phyloP scores from a whole-genome alignment of 2,797 vertebrate genomes.

The Valencia hispanica region DNA sequence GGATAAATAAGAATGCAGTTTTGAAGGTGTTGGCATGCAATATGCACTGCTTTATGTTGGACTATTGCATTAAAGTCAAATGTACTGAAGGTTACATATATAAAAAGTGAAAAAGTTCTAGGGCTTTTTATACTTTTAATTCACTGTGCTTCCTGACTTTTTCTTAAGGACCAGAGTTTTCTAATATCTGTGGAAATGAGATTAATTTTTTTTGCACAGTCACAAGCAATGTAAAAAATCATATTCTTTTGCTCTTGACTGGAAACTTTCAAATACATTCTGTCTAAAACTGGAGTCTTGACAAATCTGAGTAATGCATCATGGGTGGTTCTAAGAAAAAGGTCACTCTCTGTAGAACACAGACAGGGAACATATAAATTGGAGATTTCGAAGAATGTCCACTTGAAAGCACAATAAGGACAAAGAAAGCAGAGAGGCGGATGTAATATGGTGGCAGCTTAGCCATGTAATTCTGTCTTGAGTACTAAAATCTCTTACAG shows the following conservation, averaged over 20 bases:
- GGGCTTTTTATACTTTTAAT: background rate
- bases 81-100: background rate
- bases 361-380: conserved; percentile 7
- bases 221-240: background rate
- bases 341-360: conserved; percentile 3
- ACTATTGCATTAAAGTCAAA: background rate
- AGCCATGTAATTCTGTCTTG: conserved; percentile 1
- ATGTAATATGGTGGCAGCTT: conserved; percentile 1
- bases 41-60: background rate
- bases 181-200: background rate
- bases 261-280: background rate
- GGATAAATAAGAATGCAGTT: background rate
- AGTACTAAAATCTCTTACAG: background rate
- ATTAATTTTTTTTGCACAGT: background rate
- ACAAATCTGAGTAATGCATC: background rate
- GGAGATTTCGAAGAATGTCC: conserved; percentile 7
- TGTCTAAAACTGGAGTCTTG: background rate
- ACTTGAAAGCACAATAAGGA: background rate
- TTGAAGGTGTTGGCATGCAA: background rate
- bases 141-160: background rate
- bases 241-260: background rate
- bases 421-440: background rate
- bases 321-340: conserved; percentile 5
- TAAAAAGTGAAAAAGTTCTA: background rate
- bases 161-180: background rate